Base-by-base conservation (phyloP, 2,888 invertebrate genomes). In the Malthinus seriepunctatus region DNA sequence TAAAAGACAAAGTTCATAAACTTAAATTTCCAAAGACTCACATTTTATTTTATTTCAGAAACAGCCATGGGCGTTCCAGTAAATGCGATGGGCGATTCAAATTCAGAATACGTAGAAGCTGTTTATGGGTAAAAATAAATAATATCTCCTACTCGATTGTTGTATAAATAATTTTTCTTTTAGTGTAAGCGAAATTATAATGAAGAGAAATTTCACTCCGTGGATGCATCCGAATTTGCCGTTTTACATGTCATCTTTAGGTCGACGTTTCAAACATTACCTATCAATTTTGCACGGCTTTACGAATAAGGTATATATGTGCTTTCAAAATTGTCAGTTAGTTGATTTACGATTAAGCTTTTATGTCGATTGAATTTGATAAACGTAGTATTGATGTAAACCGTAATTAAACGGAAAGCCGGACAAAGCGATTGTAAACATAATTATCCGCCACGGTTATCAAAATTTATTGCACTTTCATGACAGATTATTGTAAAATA, bases 1-100 rank as follows among this genome's bases (percentile, higher is more conserved):
- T 2, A 35, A 35, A 10, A 3, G 2, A 10, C 2, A 35, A 35
- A 2, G 11, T 10, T 35, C n/a, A 4, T 35, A 35, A 23, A 23
- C 23, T 23, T 23, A 3, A 23, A 23, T 23, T 3, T 23, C 5
- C 23, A 23, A 23, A 23, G 23, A 23, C 23, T 23, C 23, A 23
- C 23, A 23, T 23, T 23, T 33, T 12, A 34, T 37, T 38, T 57
- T 32, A 35, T 76, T 71, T 61, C 74, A 80, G 83, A 85, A 67
- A 82, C 83, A 32, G 83, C 84, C 1, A 85, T 85, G 84, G 84
- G 84, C 8, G 74, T 76, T 23, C 71, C 74, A 54, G 74, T 84
- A 14, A 70, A 76, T 46, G 76, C 76, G 1, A 75, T 77, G 63
- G 68, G 74, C 38, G 69, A 75, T 23, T 47, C 52, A 23, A 73